Evolutionary conservation across 2,113 vertebrate species (phyloP).

Genomic region (Ammodramus savannarum): DNA sequence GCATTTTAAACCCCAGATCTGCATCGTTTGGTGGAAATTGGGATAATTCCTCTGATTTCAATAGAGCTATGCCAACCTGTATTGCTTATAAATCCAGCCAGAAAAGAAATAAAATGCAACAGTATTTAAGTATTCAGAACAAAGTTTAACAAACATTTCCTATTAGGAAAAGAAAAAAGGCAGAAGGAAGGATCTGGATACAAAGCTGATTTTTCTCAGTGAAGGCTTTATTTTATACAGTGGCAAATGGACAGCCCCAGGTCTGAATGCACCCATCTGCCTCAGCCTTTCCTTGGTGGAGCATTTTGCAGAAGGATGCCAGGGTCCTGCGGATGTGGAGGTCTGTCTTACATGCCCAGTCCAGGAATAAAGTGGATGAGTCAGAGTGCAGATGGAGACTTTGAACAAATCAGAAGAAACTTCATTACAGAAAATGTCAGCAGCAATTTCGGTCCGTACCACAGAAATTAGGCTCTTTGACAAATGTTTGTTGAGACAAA

Average conservation of each 20-base stretch:
- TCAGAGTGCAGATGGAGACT: constrained; percentile 11
- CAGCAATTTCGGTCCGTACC: neutral
- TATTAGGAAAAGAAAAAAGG: neutral
- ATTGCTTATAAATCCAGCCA: neutral
- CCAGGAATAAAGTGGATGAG: neutral
- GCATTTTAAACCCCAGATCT: neutral
- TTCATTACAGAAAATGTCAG: constrained; percentile 35
- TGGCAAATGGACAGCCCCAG: neutral
- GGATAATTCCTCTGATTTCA: neutral
- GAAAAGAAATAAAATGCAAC: neutral
- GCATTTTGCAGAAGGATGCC: neutral
- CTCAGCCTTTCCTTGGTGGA: neutral
- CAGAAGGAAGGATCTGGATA: neutral
- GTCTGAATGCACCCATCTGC: neutral
- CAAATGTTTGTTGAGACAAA: neutral
- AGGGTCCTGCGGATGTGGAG: neutral
- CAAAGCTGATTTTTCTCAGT: neutral
- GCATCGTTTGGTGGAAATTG: neutral
- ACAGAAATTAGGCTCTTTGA: neutral
- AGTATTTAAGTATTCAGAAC: neutral
- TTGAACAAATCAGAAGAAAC: neutral
- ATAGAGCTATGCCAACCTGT: neutral
- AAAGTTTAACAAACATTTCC: neutral
- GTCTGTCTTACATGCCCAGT: neutral
- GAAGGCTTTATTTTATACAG: neutral